A percentile compares a stretch with the other conserved stretches of the same genome.
Evolutionary conservation across 2,797 vertebrate species (phyloP).

Genomic region (Pteronotus mesoamericanus): DNA sequence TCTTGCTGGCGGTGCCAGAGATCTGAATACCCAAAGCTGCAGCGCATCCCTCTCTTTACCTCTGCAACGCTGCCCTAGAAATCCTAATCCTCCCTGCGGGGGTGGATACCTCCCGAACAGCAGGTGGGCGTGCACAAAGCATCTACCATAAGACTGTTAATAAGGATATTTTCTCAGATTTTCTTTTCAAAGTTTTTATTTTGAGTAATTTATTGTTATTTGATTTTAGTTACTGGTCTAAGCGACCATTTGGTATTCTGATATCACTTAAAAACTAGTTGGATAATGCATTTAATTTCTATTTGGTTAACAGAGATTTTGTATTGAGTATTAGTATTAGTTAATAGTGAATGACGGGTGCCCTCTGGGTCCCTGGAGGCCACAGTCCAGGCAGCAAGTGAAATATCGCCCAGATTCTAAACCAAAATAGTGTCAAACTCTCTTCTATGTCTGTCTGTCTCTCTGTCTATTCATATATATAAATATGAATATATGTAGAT

Average conservation of each 20-base stretch:
- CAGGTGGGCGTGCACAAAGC: not conserved
- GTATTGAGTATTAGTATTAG: not conserved
- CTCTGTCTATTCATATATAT: not conserved
- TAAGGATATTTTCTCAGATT: not conserved
- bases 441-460: not conserved
- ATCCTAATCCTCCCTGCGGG: not conserved
- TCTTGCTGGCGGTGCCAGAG: not conserved
- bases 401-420: not conserved
- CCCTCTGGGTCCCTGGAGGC: not conserved
- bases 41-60: not conserved
- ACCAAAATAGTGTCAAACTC: not conserved
- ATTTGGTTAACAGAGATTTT: not conserved
- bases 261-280: not conserved
- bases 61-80: not conserved
- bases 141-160: not conserved
- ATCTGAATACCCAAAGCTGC: not conserved
- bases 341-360: not conserved
- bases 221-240: slow-evolving; percentile 3
- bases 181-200: slow-evolving; percentile 6
- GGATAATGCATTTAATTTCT: not conserved
- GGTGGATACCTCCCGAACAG: not conserved
- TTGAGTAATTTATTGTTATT: slow-evolving; percentile 1
- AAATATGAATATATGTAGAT: not conserved
- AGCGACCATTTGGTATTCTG: not conserved
- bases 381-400: not conserved